Percentiles rank a stretch among this genome's conserved stretches.
phyloP scores from a whole-genome alignment of 2,113 vertebrate genomes.

The Lamprotornis superbus region DNA sequence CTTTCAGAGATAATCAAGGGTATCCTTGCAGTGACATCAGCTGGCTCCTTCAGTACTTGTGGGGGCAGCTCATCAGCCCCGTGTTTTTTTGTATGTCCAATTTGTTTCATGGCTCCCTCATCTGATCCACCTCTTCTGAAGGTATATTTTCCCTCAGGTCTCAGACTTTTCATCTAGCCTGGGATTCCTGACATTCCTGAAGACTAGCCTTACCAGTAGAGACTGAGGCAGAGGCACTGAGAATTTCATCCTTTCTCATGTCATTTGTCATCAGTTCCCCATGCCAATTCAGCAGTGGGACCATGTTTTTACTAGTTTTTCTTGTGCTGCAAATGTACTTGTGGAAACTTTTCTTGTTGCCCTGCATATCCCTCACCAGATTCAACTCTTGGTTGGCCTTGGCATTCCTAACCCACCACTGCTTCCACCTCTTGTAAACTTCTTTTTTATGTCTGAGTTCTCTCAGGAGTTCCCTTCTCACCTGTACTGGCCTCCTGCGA shows the following conservation, averaged over 20 bases:
- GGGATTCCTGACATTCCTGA: not conserved
- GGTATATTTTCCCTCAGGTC: not conserved
- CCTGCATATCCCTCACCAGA: not conserved
- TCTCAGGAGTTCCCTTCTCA: not conserved
- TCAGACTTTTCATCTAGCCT: not conserved
- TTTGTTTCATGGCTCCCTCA: not conserved
- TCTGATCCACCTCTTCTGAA: not conserved
- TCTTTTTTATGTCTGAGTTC: not conserved
- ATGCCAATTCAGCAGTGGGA: not conserved
- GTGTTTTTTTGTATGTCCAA: not conserved
- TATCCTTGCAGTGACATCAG: not conserved
- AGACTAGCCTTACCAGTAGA: not conserved
- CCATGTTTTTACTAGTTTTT: not conserved
- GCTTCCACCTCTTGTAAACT: not conserved
- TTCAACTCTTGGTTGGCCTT: not conserved
- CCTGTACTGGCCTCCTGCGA: not conserved
- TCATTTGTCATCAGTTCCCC: not conserved
- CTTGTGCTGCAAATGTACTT: not conserved
- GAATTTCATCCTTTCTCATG: not conserved
- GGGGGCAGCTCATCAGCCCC: not conserved
- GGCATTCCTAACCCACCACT: not conserved
- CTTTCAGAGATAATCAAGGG: not conserved
- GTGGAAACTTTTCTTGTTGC: not conserved
- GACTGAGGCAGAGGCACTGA: not conserved
- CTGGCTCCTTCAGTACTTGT: not conserved